Evolutionary conservation across 2,113 vertebrate genomes (phyloP).

Genomic region (Neogale vison): DNA sequence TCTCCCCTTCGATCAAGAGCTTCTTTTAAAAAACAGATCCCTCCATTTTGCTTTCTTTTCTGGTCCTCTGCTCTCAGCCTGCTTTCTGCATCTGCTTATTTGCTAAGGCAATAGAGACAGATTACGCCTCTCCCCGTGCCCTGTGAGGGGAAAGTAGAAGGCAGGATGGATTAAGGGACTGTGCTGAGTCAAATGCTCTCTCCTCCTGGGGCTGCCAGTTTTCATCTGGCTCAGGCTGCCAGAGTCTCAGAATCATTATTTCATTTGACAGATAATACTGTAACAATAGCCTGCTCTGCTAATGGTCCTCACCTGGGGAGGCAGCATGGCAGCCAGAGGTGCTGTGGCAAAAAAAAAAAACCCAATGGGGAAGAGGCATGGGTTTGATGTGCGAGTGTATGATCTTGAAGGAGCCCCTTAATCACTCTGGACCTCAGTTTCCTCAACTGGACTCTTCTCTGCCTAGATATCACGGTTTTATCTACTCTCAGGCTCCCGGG

Average conservation of each 20-base stretch:
- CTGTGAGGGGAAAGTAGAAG: neutral
- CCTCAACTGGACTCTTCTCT: neutral
- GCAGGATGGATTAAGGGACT: conserved; percentile 47
- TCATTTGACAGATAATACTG: conserved; percentile 32
- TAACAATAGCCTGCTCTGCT: neutral
- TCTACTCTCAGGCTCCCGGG: neutral
- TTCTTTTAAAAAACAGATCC: neutral
- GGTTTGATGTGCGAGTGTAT: neutral
- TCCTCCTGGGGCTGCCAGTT: conserved; percentile 51
- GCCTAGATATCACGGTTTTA: neutral
- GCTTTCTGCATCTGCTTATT: conserved; percentile 9
- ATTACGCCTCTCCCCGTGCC: neutral
- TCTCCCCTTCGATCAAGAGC: conserved; percentile 20
- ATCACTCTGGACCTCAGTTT: neutral
- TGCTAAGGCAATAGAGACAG: neutral
- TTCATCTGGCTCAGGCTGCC: conserved; percentile 29
- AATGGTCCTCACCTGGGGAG: neutral
- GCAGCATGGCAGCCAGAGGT: neutral
- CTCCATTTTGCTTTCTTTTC: conserved; percentile 28
- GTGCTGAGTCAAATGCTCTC: conserved; percentile 23
- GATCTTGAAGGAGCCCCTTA: neutral
- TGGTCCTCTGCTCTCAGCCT: neutral
- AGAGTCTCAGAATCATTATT: conserved; percentile 44
- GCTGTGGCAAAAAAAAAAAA: neutral
- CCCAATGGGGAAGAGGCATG: neutral